Evolutionary conservation across 2,113 vertebrate genomes (phyloP).

Genomic region (Empidonax alnorum): DNA sequence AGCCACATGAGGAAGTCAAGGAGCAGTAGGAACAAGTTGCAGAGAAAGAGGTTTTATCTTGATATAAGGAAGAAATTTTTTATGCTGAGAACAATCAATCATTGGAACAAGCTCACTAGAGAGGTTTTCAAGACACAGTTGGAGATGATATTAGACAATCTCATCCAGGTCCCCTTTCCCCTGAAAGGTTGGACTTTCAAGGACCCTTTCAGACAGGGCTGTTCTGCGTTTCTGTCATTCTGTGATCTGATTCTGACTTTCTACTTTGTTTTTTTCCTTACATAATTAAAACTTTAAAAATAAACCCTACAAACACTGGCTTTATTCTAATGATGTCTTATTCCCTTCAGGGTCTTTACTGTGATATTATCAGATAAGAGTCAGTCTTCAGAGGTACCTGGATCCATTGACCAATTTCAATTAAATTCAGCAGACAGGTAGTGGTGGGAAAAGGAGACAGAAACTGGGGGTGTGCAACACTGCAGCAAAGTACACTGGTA

Average conservation of each 20-base stretch:
- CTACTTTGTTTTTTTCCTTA: neutral
- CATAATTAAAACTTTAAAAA: neutral
- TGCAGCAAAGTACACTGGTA: neutral
- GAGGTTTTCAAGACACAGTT: neutral
- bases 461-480: neutral
- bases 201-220: neutral
- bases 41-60: neutral
- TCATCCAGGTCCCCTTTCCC: neutral
- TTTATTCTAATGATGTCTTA: neutral
- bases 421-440: neutral
- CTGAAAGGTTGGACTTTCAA: neutral
- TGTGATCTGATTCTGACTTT: neutral
- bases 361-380: neutral
- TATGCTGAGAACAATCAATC: neutral
- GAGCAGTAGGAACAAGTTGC: neutral
- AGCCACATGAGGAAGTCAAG: neutral
- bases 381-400: neutral
- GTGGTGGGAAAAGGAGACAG: neutral
- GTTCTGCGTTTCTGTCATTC: neutral
- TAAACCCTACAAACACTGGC: neutral
- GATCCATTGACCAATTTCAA: neutral
- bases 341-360: neutral
- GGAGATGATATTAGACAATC: neutral
- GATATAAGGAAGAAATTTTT: neutral
- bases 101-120: neutral